Evolutionary conservation across 2,113 vertebrate species (phyloP).

Genomic region (Mustela lutreola): DNA sequence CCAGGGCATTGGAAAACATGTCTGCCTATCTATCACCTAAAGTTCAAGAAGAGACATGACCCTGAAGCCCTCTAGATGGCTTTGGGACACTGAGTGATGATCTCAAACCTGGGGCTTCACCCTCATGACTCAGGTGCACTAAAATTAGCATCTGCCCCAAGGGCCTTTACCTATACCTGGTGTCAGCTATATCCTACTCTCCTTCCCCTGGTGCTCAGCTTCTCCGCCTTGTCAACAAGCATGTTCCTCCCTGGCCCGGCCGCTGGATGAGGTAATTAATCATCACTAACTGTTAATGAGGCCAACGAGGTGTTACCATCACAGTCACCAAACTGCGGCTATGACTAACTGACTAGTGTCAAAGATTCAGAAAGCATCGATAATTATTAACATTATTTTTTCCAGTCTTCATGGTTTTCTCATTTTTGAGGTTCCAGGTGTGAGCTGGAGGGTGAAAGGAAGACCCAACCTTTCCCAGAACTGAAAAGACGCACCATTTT

Average conservation of each 20-base stretch:
- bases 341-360: constrained; percentile 63
- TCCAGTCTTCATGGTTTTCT: constrained; percentile 29
- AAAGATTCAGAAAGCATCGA: constrained; percentile 45
- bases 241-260: not conserved
- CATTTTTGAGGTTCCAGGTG: constrained; percentile 1
- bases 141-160: not conserved
- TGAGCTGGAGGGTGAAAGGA: not conserved
- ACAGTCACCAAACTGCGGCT: not conserved
- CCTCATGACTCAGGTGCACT: not conserved
- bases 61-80: not conserved
- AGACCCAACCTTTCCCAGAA: constrained; percentile 23
- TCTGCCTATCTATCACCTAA: not conserved
- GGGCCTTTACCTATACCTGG: not conserved
- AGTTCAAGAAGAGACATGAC: not conserved
- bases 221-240: not conserved
- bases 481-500: not conserved
- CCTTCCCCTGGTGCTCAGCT: not conserved
- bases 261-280: not conserved
- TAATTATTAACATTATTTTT: constrained; percentile 54
- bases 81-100: not conserved
- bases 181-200: not conserved
- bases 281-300: constrained; percentile 29
- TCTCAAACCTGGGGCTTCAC: not conserved
- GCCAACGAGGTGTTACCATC: constrained; percentile 43
- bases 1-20: not conserved